A percentile compares a stretch with the other conserved stretches of the same genome.
Conservation (phyloP, 1,140 invertebrate species). For the Ruditapes philippinarum region DNA sequence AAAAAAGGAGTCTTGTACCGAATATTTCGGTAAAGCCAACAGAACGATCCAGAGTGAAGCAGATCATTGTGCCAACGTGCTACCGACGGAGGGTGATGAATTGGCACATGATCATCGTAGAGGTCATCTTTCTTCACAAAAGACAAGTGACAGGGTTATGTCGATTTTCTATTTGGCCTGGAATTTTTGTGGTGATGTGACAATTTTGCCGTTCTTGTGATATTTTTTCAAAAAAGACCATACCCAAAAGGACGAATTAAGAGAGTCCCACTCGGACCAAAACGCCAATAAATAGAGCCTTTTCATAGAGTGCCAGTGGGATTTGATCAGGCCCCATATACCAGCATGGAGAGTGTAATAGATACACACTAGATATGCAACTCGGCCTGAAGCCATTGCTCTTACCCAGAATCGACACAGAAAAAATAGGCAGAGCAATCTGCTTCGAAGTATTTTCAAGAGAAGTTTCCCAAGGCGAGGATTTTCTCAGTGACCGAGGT, state of each 20-base stretch:
- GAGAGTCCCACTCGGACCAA: constrained; percentile 55
- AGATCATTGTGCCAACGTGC: neutral
- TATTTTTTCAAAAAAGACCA: constrained; percentile 56
- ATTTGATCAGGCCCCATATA: constrained; percentile 58
- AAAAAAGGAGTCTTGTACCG: too few species aligned
- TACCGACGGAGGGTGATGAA: neutral
- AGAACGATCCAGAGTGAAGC: neutral
- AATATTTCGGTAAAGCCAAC: too few species aligned
- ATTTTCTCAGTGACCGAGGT: neutral
- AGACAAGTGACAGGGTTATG: neutral
- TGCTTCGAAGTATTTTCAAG: neutral
- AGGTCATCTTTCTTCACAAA: neutral
- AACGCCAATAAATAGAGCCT: constrained; percentile 54
- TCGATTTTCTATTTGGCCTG: constrained; percentile 65
- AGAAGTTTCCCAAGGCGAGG: neutral
- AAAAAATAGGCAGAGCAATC: constrained; percentile 57
- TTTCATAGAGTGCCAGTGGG: constrained; percentile 71
- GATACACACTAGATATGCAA: constrained; percentile 70
- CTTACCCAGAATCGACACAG: constrained; percentile 52
- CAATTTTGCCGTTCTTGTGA: constrained; percentile 62
- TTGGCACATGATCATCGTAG: neutral
- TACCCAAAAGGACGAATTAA: constrained; percentile 61
- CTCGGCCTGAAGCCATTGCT: constrained; percentile 68
- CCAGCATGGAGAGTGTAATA: constrained; percentile 43
- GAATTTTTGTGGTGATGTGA: constrained; percentile 44